phyloP scores from a whole-genome alignment of 2,797 vertebrate genomes.

The Micropoecilia bifurca region DNA sequence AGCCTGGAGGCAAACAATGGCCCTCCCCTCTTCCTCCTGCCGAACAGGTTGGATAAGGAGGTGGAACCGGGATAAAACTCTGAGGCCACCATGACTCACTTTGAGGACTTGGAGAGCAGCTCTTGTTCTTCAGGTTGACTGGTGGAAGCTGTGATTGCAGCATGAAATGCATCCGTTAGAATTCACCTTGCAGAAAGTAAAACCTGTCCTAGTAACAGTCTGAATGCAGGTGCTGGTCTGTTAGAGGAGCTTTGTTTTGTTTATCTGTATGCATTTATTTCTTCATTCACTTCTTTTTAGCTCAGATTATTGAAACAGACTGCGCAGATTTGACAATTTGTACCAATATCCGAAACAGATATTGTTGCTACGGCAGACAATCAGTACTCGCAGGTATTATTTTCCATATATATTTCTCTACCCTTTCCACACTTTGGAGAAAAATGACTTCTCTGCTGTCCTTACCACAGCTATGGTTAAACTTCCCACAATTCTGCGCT shows the following conservation, averaged over 20 bases:
- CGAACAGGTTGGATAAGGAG: conserved; percentile 64
- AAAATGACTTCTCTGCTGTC: too few relatives aligned
- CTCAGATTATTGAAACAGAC: background rate
- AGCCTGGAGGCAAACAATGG: conserved; percentile 27
- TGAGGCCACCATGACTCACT: conserved; percentile 29
- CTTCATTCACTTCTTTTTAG: background rate
- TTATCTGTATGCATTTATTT: background rate
- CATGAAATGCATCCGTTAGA: background rate
- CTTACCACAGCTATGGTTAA: too few relatives aligned
- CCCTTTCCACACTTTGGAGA: too few relatives aligned
- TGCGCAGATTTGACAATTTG: too few relatives aligned
- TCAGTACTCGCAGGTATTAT: too few relatives aligned
- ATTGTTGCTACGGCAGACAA: too few relatives aligned
- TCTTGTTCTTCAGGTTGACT: conserved; percentile 15
- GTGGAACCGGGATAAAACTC: conserved; percentile 31
- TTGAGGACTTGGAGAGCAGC: background rate
- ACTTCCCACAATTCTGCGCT: too few relatives aligned
- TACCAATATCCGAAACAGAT: too few relatives aligned
- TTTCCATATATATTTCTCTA: too few relatives aligned
- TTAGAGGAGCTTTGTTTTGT: background rate
- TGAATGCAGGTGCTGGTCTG: background rate
- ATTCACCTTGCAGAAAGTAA: background rate
- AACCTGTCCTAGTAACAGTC: background rate
- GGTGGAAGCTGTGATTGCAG: background rate
- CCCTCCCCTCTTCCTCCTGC: conserved; percentile 51